A percentile compares a stretch with the other conserved stretches of the same genome.
phyloP scores from a whole-genome alignment of 2,113 vertebrate genomes.

The Ornithorhynchus anatinus region DNA sequence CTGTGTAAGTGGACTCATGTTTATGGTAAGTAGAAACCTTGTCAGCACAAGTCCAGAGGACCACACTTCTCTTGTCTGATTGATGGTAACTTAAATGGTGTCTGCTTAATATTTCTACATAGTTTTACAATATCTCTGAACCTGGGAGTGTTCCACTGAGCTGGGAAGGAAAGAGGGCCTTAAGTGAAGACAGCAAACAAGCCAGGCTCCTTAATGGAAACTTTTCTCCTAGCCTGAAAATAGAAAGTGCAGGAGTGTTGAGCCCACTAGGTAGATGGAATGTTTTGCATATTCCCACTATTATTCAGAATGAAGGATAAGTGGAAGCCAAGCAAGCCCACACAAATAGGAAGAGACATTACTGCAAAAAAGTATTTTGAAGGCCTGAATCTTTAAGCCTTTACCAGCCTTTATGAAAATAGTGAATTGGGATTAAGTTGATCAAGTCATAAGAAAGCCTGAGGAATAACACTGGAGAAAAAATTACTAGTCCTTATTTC shows the following conservation, averaged over 20 bases:
- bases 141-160: neutral
- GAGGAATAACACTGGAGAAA: too few relatives aligned
- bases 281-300: neutral
- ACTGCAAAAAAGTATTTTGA: too few relatives aligned
- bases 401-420: too few relatives aligned
- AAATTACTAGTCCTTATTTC: too few relatives aligned
- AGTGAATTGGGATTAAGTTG: too few relatives aligned
- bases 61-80: neutral
- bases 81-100: neutral
- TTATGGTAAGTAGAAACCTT: neutral
- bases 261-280: neutral
- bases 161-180: fast-evolving
- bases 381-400: too few relatives aligned
- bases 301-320: neutral
- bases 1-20: neutral
- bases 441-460: too few relatives aligned
- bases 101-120: neutral
- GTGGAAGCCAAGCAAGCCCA: neutral
- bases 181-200: neutral
- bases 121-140: neutral
- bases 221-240: neutral
- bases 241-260: fast-evolving
- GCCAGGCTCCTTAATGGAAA: neutral
- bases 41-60: fast-evolving
- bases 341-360: conserved; percentile 13